Percentiles rank a stretch among this genome's conserved stretches.
Conservation (phyloP, 2,113 vertebrate species). For the Alligator sinensis region DNA sequence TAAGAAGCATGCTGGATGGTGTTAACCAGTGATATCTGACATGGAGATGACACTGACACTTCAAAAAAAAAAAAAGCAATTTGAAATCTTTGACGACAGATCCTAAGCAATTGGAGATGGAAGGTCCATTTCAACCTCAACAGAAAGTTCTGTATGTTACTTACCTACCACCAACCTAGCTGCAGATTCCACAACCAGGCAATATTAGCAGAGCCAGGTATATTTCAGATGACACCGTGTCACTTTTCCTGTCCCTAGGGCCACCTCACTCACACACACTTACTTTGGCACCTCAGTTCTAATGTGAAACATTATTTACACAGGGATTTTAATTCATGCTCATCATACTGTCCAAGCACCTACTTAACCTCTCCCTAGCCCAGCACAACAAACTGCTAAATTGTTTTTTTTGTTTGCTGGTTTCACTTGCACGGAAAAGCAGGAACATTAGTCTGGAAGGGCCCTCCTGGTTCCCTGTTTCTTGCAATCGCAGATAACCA, state of each 20-base stretch:
- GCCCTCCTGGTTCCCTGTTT: too few relatives aligned
- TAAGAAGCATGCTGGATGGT: not conserved
- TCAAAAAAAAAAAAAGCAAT: not conserved
- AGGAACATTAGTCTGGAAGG: too few relatives aligned
- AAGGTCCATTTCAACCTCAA: not conserved
- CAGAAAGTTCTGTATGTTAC: not conserved
- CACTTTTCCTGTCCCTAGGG: not conserved
- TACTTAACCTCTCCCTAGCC: not conserved
- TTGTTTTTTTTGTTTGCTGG: not conserved
- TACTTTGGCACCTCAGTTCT: not conserved
- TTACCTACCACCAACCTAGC: not conserved
- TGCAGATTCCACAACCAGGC: not conserved
- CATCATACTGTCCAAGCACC: not conserved
- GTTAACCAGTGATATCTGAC: not conserved
- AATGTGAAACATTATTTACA: not conserved
- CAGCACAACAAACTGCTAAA: not conserved
- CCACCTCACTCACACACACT: not conserved
- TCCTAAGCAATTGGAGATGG: not conserved
- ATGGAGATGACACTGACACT: not conserved
- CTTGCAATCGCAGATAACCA: too few relatives aligned
- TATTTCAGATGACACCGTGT: not conserved
- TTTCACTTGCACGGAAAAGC: not conserved
- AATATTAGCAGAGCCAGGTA: not conserved
- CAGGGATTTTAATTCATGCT: not conserved
- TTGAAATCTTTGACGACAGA: not conserved